Percentiles rank a stretch among this genome's conserved stretches.
Conservation (phyloP, 2,113 vertebrate species). For the Dipodomys merriami region DNA sequence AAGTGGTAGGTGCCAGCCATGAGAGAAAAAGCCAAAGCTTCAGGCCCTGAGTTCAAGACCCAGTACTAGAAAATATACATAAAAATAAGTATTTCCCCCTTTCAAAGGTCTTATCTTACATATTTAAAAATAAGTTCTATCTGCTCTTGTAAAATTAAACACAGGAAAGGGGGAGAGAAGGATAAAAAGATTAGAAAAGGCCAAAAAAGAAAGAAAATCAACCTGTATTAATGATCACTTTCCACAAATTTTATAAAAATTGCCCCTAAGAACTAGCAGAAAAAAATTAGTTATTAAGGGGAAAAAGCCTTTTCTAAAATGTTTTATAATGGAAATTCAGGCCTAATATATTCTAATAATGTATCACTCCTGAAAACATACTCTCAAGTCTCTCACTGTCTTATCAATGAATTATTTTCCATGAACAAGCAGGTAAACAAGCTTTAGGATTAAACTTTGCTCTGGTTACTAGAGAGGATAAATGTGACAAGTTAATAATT, state of each 20-base stretch:
- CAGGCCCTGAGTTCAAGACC: too few relatives aligned
- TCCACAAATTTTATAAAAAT: constrained; percentile 29
- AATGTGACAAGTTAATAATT: constrained; percentile 73
- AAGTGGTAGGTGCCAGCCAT: too few relatives aligned
- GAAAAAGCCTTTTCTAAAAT: constrained; percentile 40
- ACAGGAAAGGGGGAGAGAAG: not conserved
- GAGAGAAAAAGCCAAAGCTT: too few relatives aligned
- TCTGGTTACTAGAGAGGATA: not conserved
- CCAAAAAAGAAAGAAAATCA: not conserved
- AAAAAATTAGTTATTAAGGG: not conserved
- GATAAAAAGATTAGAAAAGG: not conserved
- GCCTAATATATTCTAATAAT: not conserved
- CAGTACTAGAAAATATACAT: too few relatives aligned
- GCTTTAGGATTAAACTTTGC: constrained; percentile 56
- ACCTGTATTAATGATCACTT: not conserved
- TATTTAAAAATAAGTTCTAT: not conserved
- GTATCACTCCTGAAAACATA: not conserved
- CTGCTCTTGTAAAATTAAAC: constrained; percentile 40
- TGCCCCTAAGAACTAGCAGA: constrained; percentile 42
- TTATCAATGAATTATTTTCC: constrained; percentile 40
- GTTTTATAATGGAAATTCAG: constrained; percentile 12
- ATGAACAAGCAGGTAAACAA: not conserved
- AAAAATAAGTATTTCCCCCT: too few relatives aligned
- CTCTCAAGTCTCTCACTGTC: not conserved
- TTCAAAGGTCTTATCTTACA: too few relatives aligned